phyloP scores from a whole-genome alignment of 2,113 vertebrate species.

The Ploceus nigricollis region DNA sequence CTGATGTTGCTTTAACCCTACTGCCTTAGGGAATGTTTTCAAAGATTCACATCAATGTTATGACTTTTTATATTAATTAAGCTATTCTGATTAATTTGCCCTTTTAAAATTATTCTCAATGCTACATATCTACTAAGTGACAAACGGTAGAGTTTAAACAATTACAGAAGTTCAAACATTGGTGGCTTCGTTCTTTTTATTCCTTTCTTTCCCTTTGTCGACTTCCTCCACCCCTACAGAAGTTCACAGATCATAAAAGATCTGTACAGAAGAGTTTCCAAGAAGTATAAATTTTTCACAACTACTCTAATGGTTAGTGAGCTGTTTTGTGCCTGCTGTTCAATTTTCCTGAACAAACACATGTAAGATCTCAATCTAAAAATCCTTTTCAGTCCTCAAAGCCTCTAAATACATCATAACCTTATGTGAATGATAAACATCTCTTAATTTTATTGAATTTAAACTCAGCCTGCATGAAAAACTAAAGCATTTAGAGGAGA shows the following conservation, averaged over 20 bases:
- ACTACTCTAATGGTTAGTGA: background rate
- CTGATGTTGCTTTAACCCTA: background rate
- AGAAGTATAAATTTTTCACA: background rate
- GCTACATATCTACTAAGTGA: background rate
- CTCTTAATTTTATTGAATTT: background rate
- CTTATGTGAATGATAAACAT: background rate
- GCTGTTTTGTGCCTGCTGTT: background rate
- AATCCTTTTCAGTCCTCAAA: background rate
- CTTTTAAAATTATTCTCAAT: background rate
- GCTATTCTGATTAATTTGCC: slow-evolving; percentile 10
- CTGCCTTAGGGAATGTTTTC: slow-evolving; percentile 11
- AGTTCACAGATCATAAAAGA: background rate
- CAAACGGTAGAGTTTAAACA: background rate
- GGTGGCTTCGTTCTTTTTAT: background rate
- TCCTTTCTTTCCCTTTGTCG: background rate
- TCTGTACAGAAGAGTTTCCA: background rate
- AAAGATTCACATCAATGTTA: background rate
- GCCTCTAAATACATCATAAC: background rate
- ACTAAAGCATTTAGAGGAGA: background rate
- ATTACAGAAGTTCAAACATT: background rate
- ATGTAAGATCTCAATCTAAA: background rate
- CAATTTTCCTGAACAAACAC: background rate
- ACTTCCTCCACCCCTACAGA: background rate
- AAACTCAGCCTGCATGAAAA: background rate
- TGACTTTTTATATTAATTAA: slow-evolving; percentile 36